Evolutionary conservation across 2,113 vertebrate genomes (phyloP), one percentile per base, ranked within the genome.

Genomic region (Urocolius indicus): DNA sequence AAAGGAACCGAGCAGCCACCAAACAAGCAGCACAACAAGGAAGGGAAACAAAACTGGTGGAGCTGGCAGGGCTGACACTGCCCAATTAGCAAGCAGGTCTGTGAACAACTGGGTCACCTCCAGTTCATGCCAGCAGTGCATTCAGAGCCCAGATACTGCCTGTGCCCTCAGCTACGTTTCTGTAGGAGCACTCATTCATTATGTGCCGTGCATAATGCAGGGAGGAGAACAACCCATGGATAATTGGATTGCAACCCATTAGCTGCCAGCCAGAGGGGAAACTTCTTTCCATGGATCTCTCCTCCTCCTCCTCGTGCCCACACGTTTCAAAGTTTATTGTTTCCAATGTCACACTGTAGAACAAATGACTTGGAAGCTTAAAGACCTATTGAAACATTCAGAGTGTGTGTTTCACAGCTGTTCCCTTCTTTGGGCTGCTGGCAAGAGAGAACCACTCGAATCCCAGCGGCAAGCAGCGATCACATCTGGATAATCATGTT

Each of bases 401-500:
- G 69, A 83, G 54, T 84, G 87, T 90, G 71, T 91, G 90, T 81
- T 94, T 75, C 85, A 52, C 97, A 97, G 95, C 95, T 96, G 97
- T 81, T 96, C 67, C 69, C 84, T 65, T 89, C 90, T 74, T 88
- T 49, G 74, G 65, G 93, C 63, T 91, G 91, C 89, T 96, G 95
- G 89, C 92, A 9, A 26, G 59, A n/a, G 69, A 73, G 84, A 73
- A 15, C 54, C 61, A 84, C 84, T 81, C 36, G 54, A 72, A 49
- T 95, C 96, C 95, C 95, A 91, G 81, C 2, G 7, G 89, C 73
- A 84, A 93, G 69, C 94, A 94, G 91, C 89, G 88, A 94, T 94
- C 92, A 94, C 97, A 97, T 96, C 96, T 97, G 96, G 96, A 91
- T 89, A 93, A 84, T 73, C 30, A 22, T 36, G 86, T 71, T 97